These are phyloP conservation scores for Lasiurus borealis DNA, from an alignment of 2,113 vertebrate genomes.

Conservation along the genomic window DNA sequence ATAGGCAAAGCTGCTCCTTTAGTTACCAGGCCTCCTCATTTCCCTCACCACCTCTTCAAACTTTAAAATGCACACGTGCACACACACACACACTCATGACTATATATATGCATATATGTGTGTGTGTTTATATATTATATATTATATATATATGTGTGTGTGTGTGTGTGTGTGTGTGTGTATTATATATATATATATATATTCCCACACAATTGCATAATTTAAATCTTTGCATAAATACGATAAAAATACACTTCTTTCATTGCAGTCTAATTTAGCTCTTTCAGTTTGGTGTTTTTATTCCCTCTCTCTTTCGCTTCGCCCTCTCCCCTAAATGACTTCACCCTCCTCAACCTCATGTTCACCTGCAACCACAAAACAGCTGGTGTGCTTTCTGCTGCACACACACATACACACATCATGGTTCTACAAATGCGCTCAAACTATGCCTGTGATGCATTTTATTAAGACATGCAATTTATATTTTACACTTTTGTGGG, in stretches of 20 bases:
- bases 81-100: neutral
- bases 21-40: constrained; percentile 45
- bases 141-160: neutral
- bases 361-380: neutral
- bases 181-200: neutral
- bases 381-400: neutral
- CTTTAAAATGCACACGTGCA: neutral
- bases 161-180: neutral
- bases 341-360: neutral
- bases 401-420: neutral
- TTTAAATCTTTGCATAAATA: constrained; percentile 67
- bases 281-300: neutral
- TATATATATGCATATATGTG: neutral
- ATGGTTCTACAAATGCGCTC: neutral
- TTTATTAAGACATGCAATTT: neutral
- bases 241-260: constrained; percentile 64
- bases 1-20: constrained; percentile 75
- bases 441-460: neutral
- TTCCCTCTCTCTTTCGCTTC: neutral
- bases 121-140: neutral
- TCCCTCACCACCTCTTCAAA: constrained; percentile 2
- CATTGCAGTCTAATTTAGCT: constrained; percentile 26
- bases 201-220: constrained; percentile 64
- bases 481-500: neutral
- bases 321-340: neutral